Conservation (phyloP, 2,888 invertebrate species). For the Griposia aprilina region DNA sequence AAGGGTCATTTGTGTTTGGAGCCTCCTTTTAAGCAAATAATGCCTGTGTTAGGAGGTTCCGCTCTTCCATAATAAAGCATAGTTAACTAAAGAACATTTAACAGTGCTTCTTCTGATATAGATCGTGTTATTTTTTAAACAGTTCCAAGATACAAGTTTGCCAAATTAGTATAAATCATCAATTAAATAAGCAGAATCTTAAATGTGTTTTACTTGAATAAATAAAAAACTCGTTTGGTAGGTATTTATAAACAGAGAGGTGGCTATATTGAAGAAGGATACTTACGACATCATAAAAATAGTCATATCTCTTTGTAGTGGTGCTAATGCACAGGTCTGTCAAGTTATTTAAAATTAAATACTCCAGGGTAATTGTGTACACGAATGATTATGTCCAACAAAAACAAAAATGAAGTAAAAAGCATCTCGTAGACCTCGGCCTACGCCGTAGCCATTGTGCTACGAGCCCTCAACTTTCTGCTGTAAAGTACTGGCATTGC, state of each 20-base stretch:
- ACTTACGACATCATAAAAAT: neutral
- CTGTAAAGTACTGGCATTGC: neutral
- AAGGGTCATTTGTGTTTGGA: too few species aligned
- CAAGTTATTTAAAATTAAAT: neutral
- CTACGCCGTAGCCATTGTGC: slow-evolving; percentile 27
- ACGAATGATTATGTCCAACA: neutral
- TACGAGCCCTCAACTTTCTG: slow-evolving; percentile 8
- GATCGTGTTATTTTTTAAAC: neutral
- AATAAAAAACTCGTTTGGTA: neutral
- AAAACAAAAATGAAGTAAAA: neutral
- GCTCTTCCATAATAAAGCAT: too few species aligned
- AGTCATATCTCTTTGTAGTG: neutral
- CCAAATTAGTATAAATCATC: neutral
- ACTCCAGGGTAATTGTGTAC: neutral
- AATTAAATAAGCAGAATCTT: neutral
- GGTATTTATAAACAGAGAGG: neutral
- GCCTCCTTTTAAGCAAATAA: too few species aligned
- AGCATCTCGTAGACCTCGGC: slow-evolving; percentile 8
- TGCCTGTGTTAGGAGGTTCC: too few species aligned
- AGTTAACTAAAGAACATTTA: too few species aligned
- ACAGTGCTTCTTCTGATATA: too few species aligned
- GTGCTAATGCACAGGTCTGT: neutral
- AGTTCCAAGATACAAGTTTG: neutral
- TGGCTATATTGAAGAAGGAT: too few species aligned
- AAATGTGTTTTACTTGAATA: neutral